Percentiles rank a stretch among this genome's conserved stretches.
phyloP scores from a whole-genome alignment of 2,797 vertebrate genomes.

The Rallus crepitans region DNA sequence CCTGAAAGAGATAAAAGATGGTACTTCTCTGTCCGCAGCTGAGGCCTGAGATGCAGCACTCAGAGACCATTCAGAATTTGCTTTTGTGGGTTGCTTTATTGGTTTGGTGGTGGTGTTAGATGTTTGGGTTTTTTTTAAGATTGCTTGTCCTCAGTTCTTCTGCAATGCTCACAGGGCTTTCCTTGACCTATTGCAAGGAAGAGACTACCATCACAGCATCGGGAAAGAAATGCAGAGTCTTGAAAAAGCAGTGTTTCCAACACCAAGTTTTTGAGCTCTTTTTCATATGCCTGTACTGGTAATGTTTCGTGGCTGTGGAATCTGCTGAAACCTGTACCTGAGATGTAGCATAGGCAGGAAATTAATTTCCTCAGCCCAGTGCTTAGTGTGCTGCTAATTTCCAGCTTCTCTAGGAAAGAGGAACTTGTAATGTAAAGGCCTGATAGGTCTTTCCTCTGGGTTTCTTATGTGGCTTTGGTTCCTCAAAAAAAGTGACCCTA shows the following conservation, averaged over 20 bases:
- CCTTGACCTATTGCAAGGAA: not conserved
- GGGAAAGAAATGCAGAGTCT: not conserved
- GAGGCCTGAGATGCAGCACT: not conserved
- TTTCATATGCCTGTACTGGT: not conserved
- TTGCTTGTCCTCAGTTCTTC: not conserved
- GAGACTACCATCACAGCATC: not conserved
- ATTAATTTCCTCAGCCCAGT: not conserved
- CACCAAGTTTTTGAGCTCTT: not conserved
- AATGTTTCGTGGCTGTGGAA: not conserved
- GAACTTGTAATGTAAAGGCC: not conserved
- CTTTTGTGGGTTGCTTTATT: not conserved
- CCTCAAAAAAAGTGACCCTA: not conserved
- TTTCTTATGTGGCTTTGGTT: not conserved
- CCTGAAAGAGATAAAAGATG: not conserved
- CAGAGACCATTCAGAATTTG: not conserved
- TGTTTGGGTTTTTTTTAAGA: not conserved
- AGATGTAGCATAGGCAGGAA: not conserved
- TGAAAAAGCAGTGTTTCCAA: not conserved
- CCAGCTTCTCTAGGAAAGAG: not conserved
- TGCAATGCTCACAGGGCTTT: not conserved
- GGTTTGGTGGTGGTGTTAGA: not conserved
- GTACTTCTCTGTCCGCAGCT: not conserved
- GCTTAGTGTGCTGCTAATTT: not conserved
- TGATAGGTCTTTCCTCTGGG: not conserved
- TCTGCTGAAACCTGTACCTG: conserved; percentile 1